Evolutionary conservation across 1,140 invertebrate species (phyloP).

Genomic region (Daktulosphaira vitifoliae): DNA sequence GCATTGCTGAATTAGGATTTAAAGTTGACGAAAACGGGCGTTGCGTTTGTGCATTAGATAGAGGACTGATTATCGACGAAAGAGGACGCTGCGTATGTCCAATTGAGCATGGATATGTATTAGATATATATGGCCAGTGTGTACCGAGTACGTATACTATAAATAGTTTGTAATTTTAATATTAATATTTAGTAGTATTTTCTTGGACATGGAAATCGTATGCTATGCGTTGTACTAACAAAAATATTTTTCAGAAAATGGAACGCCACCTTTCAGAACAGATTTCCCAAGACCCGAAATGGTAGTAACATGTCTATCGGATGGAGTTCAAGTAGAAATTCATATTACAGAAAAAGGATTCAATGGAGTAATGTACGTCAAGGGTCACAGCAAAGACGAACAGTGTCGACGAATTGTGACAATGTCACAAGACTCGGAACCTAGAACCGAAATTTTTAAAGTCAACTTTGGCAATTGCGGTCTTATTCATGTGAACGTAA

Average conservation of each 20-base stretch:
- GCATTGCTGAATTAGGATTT: conserved; percentile 59
- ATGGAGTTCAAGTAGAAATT: conserved; percentile 82
- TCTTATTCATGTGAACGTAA: conserved; percentile 80
- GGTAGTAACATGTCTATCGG: conserved; percentile 78
- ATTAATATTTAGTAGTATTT: too few relatives aligned
- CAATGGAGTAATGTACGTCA: conserved; percentile 86
- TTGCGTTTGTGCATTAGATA: conserved; percentile 68
- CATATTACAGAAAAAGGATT: conserved; percentile 69
- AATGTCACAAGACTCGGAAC: conserved; percentile 55
- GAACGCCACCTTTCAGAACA: conserved; percentile 43
- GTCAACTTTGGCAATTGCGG: conserved; percentile 86
- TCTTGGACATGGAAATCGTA: too few relatives aligned
- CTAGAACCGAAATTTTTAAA: conserved; percentile 72
- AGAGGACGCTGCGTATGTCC: conserved; percentile 70
- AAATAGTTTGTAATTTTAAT: too few relatives aligned
- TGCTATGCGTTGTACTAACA: too few relatives aligned
- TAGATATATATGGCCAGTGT: conserved; percentile 59
- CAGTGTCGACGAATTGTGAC: conserved; percentile 73
- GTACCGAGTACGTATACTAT: conserved; percentile 43
- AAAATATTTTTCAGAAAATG: conserved; percentile 5
- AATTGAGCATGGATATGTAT: conserved; percentile 56
- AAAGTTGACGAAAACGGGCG: conserved; percentile 64
- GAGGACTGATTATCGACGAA: conserved; percentile 64
- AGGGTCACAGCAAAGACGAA: conserved; percentile 87
- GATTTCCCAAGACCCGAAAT: conserved; percentile 79